Conservation (phyloP, 2,888 invertebrate genomes). For the Meta bourneti region DNA sequence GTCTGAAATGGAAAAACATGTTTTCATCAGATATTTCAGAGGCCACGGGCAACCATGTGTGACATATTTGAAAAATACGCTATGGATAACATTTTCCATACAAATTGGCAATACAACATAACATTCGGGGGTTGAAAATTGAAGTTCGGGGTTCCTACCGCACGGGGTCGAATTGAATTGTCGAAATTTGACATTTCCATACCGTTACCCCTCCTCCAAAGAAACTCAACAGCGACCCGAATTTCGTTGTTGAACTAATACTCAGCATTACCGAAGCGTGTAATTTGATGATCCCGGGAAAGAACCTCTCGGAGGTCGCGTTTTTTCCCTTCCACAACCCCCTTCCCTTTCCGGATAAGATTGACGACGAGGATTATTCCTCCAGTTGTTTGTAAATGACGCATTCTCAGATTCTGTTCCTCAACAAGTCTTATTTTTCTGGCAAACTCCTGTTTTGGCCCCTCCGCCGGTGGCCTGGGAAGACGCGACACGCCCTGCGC, state of each 20-base stretch:
- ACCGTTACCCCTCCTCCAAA: background rate
- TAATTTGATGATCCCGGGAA: conserved; percentile 67
- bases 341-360: conserved; percentile 11
- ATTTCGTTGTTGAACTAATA: conserved; percentile 30
- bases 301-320: conserved; percentile 18
- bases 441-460: background rate
- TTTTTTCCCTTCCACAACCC: background rate
- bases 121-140: background rate
- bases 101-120: background rate
- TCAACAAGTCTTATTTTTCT: conserved; percentile 5
- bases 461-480: conserved; percentile 21
- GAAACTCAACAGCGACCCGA: background rate
- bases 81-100: background rate
- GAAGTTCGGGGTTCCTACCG: background rate
- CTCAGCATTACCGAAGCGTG: conserved; percentile 65
- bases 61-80: background rate
- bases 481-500: conserved; percentile 26
- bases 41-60: background rate
- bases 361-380: conserved; percentile 14
- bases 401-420: conserved; percentile 16
- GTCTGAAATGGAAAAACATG: background rate
- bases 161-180: background rate
- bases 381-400: conserved; percentile 54
- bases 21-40: background rate
- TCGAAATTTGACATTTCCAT: background rate